These are phyloP conservation scores for Ctenochaetus hawaiiensis DNA, from an alignment of 2,797 vertebrate genomes.

Conservation along the genomic window DNA sequence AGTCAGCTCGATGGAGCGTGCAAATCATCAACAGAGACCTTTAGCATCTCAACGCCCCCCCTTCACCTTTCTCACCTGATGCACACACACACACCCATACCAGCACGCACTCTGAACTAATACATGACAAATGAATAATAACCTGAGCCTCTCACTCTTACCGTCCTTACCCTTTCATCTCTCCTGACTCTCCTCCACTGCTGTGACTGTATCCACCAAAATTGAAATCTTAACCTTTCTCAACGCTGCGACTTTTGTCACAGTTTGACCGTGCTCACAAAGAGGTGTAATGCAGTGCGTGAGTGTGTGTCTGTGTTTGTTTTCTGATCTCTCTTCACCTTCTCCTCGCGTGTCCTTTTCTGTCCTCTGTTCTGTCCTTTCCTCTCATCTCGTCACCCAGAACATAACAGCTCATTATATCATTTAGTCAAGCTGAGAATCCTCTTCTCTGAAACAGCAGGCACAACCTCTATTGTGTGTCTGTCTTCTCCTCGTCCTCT, in stretches of 20 bases:
- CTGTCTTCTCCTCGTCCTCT: constrained; percentile 79
- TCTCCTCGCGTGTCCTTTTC: constrained; percentile 48
- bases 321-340: constrained; percentile 39
- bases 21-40: constrained; percentile 88
- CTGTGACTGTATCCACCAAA: constrained; percentile 60
- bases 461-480: constrained; percentile 68
- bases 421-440: constrained; percentile 83
- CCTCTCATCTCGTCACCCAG: constrained; percentile 75
- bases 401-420: constrained; percentile 82
- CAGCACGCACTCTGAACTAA: constrained; percentile 60
- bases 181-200: constrained; percentile 47
- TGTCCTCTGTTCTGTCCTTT: constrained; percentile 70
- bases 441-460: constrained; percentile 74
- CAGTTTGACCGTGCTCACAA: constrained; percentile 66
- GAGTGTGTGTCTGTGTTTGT: constrained; percentile 42
- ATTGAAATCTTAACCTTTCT: constrained; percentile 80
- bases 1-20: constrained; percentile 84
- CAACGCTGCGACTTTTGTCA: constrained; percentile 69
- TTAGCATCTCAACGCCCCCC: constrained; percentile 75
- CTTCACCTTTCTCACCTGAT: constrained; percentile 69
- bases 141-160: constrained; percentile 59
- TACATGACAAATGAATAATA: constrained; percentile 83
- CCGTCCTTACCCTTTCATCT: constrained; percentile 59
- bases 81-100: constrained; percentile 24
- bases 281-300: constrained; percentile 33